Evolutionary conservation across 2,888 invertebrate genomes (phyloP).

Genomic region (Amaurobius ferox): DNA sequence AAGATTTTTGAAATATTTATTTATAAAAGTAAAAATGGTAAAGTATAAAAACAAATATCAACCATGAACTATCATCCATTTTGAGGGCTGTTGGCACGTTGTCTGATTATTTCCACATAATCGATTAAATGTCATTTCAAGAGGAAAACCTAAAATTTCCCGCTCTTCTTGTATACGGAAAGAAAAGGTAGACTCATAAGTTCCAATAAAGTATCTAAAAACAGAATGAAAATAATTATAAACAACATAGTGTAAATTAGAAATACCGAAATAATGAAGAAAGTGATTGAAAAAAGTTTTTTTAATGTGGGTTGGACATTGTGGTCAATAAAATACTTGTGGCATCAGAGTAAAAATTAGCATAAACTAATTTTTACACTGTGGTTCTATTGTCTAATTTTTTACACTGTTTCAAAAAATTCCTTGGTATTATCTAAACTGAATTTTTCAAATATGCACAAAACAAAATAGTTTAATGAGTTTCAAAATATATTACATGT

Average conservation of each 20-base stretch:
- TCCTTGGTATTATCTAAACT: too few relatives aligned
- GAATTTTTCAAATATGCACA: too few relatives aligned
- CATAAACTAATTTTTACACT: too few relatives aligned
- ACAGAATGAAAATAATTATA: too few relatives aligned
- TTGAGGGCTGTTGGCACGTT: slow-evolving; percentile 60
- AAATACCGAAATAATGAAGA: too few relatives aligned
- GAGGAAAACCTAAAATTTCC: slow-evolving; percentile 92
- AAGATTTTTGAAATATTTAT: not conserved
- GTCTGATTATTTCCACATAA: slow-evolving; percentile 84
- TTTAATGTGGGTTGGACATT: not conserved
- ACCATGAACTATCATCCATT: slow-evolving; percentile 57
- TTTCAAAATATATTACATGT: too few relatives aligned
- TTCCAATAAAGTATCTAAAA: slow-evolving; percentile 88
- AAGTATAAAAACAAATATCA: not conserved
- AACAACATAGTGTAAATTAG: too few relatives aligned
- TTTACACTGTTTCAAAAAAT: too few relatives aligned
- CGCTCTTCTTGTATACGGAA: slow-evolving; percentile 98
- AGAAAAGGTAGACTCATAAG: slow-evolving; percentile 95
- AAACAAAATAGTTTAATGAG: too few relatives aligned
- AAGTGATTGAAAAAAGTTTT: not conserved
- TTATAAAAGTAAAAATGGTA: not conserved
- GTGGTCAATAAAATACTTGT: not conserved
- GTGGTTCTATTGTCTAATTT: too few relatives aligned
- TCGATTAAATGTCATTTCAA: slow-evolving; percentile 90
- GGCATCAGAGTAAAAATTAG: too few relatives aligned